phyloP scores from a whole-genome alignment of 1,140 invertebrate genomes.

The Maconellicoccus hirsutus region DNA sequence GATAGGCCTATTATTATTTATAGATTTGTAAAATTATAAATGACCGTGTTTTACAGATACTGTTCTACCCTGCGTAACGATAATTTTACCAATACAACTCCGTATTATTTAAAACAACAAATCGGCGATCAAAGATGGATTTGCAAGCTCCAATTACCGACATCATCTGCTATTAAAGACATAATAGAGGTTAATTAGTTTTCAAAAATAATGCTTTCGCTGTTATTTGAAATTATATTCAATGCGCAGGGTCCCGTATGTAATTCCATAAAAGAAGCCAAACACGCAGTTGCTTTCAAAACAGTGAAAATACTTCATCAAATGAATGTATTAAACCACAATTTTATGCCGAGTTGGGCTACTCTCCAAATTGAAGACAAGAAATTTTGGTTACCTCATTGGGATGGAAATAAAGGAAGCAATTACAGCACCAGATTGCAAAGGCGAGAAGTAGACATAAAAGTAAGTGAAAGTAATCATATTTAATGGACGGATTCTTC shows the following conservation, averaged over 20 bases:
- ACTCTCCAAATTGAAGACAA: conserved; percentile 28
- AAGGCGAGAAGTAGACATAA: conserved; percentile 55
- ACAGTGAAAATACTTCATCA: conserved; percentile 58
- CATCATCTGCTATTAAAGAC: conserved; percentile 25
- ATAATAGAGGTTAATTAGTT: conserved; percentile 25
- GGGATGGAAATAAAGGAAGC: conserved; percentile 38
- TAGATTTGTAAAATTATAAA: background rate
- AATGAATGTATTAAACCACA: conserved; percentile 62
- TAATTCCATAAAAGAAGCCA: conserved; percentile 50
- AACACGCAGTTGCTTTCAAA: conserved; percentile 66
- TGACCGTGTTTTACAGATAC: conserved; percentile 40
- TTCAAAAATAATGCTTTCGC: background rate
- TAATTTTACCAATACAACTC: conserved; percentile 18
- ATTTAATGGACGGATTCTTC: background rate
- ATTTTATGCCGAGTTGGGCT: conserved; percentile 54
- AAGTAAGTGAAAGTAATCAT: conserved; percentile 36
- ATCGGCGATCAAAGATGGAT: background rate
- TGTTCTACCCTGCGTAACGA: conserved; percentile 43
- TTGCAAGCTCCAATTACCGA: conserved; percentile 27
- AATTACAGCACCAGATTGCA: conserved; percentile 50
- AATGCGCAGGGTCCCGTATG: conserved; percentile 46
- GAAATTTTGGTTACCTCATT: conserved; percentile 38
- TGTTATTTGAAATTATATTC: background rate
- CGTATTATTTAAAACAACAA: conserved; percentile 27
- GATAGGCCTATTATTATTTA: no score